Evolutionary conservation across 2,113 vertebrate genomes (phyloP).

Genomic region (Epinephelus moara): DNA sequence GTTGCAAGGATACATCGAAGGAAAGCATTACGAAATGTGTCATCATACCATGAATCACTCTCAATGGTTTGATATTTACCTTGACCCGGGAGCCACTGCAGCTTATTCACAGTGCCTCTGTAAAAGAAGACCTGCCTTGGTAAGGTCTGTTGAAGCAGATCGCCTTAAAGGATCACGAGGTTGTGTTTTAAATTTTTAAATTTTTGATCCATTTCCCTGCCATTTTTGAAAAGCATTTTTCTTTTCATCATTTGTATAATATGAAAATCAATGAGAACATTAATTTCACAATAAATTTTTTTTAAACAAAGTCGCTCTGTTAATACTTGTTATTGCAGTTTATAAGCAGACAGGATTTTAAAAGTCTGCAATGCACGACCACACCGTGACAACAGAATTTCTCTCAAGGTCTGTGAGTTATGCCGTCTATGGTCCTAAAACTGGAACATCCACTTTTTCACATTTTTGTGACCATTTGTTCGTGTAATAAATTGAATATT

Average conservation of each 20-base stretch:
- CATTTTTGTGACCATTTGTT: neutral
- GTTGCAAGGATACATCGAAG: conserved; percentile 55
- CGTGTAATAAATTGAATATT: neutral
- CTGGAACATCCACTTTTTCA: neutral
- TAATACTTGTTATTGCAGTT: neutral
- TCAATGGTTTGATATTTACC: conserved; percentile 52
- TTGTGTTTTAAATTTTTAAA: too few relatives aligned
- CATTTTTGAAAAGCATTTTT: neutral
- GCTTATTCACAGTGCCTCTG: conserved; percentile 27
- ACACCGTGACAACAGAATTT: neutral
- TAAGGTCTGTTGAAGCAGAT: neutral
- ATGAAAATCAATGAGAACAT: neutral
- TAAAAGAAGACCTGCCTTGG: conserved; percentile 24
- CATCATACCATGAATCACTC: conserved; percentile 62
- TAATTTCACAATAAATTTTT: neutral
- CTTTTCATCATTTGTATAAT: neutral
- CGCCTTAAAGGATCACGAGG: neutral
- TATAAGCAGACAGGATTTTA: neutral
- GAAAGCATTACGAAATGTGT: conserved; percentile 57
- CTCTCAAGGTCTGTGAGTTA: neutral
- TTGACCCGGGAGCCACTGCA: conserved; percentile 60
- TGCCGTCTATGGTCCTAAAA: neutral
- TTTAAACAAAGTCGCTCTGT: neutral
- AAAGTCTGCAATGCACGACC: neutral
- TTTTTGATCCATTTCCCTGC: too few relatives aligned